Percentiles rank a stretch among this genome's conserved stretches.
phyloP scores from a whole-genome alignment of 1,140 invertebrate species.

The Bombus terrestris region DNA sequence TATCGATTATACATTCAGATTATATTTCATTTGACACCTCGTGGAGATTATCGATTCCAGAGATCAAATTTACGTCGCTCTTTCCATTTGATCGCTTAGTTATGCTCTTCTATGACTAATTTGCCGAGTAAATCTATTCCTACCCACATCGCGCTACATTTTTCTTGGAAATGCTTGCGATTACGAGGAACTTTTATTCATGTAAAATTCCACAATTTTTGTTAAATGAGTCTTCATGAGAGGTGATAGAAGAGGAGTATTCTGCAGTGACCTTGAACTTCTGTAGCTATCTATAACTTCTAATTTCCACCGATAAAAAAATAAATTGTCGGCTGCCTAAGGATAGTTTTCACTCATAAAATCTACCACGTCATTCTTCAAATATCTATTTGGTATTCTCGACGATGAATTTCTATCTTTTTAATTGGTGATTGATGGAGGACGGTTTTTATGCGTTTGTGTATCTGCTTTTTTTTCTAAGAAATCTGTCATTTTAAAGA shows the following conservation, averaged over 20 bases:
- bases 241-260: background rate
- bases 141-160: background rate
- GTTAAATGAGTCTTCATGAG: background rate
- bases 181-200: background rate
- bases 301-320: no score
- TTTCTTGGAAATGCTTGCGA: background rate
- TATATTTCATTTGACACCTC: background rate
- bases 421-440: background rate
- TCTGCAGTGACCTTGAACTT: no score
- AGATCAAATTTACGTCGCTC: background rate
- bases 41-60: background rate
- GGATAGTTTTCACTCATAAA: background rate
- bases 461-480: background rate
- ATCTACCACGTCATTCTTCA: no score
- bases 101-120: conserved; percentile 4
- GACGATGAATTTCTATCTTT: background rate
- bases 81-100: background rate
- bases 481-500: background rate
- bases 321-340: background rate
- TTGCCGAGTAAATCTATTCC: background rate
- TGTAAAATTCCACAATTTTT: background rate
- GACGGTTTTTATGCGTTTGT: background rate
- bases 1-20: no score
- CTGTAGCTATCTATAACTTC: background rate
- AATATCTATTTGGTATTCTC: background rate